Base-by-base conservation (phyloP, 2,888 invertebrate species). In the Pteria penguin region DNA sequence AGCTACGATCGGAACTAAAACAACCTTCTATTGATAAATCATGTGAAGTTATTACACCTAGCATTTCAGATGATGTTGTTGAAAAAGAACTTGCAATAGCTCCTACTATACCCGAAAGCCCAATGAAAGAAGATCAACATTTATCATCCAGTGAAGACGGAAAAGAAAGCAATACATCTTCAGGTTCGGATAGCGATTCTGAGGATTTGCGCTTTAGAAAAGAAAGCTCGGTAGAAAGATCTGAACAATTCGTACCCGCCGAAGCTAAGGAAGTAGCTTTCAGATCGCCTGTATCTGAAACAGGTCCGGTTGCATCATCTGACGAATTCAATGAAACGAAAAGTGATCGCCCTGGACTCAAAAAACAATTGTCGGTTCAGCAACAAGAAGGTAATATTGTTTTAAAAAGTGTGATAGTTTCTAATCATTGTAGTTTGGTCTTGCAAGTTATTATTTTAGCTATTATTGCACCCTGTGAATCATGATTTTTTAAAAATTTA, bases 301-400 rank as follows among this genome's bases (percentile, higher is more conserved):
- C 29, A 24, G 26, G 57, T 2, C 65, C 22, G 36, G 54, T 93
- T 32, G 94, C 61, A 55, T 66, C 68, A 36, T 52, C 69, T n/a
- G 63, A 68, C 26, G 62, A 61, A 66, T 36, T 65, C 33, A 22
- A 61, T 24, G 33, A 36, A 29, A n/a, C 11, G 26, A 27, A 22
- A 4, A 54, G 61, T 36, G 58, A 67, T 54, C 14, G 8, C 14
- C 31, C 31, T 31, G 54, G 8, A 14, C 45, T 65, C n/a, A 45
- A 65, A 65, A 27, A 36, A 45, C 32, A 36, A 36, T 36, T 36
- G 27, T 65, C 65, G 24, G 14, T 26, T 32, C 65, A 65, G 26
- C 65, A 65, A 65, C 65, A 65, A 65, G 65, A 65, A 65, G 65
- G 65, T 36, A 65, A 65, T 22, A 5, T 27, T 4, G 14, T 57